Percentiles rank a stretch among this genome's conserved stretches.
These are phyloP conservation scores for Drosophila guanche DNA, from an alignment of 1,140 invertebrate species.

Conservation along the genomic window DNA sequence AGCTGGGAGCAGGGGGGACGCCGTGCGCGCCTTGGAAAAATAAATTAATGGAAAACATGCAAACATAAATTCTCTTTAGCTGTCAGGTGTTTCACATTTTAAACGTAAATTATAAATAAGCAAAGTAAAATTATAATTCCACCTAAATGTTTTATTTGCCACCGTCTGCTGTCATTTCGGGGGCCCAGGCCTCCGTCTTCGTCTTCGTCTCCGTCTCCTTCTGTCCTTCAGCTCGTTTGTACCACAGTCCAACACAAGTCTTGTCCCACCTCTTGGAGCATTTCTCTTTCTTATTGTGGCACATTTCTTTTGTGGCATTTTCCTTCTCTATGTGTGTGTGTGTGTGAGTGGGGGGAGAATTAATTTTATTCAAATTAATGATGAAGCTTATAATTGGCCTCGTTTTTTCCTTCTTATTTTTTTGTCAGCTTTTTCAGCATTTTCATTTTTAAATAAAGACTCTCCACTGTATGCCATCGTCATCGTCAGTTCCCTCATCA, in stretches of 20 bases:
- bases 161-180: conserved; percentile 53
- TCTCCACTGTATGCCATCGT: conserved; percentile 53
- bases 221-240: conserved; percentile 21
- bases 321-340: neutral
- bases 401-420: conserved; percentile 49
- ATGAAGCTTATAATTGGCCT: conserved; percentile 79
- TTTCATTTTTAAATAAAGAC: conserved; percentile 53
- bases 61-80: conserved; percentile 81
- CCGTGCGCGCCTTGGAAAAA: conserved; percentile 60
- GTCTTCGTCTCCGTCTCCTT: neutral
- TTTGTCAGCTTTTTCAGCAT: conserved; percentile 34
- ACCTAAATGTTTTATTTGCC: conserved; percentile 80
- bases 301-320: conserved; percentile 52
- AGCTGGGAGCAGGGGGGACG: neutral
- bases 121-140: conserved; percentile 80
- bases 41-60: conserved; percentile 82
- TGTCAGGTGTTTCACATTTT: conserved; percentile 82
- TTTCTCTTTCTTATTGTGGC: conserved; percentile 36
- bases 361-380: conserved; percentile 82
- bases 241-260: conserved; percentile 6
- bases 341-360: conserved; percentile 54
- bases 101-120: conserved; percentile 82
- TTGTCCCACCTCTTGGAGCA: conserved; percentile 19
- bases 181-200: conserved; percentile 2
- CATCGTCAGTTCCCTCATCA: conserved; percentile 18